A percentile compares a stretch with the other conserved stretches of the same genome.
Conservation (phyloP, 2,888 invertebrate species). For the Andrena fulva region DNA sequence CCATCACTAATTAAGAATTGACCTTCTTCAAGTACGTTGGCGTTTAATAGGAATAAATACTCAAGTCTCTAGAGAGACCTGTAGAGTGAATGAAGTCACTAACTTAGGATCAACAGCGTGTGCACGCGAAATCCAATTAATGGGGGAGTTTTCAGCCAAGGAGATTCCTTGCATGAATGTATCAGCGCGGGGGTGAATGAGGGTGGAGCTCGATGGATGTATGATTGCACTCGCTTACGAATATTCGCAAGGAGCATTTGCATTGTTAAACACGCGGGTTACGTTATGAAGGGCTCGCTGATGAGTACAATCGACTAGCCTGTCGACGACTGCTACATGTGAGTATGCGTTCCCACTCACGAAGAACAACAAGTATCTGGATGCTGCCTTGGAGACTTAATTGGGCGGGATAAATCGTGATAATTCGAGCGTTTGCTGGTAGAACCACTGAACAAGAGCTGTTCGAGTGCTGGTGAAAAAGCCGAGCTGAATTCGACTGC, state of each 20-base stretch:
- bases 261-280: slow-evolving; percentile 29
- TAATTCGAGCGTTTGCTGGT: neutral
- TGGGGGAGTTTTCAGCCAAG: slow-evolving; percentile 15
- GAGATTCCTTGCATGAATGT: neutral
- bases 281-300: slow-evolving; percentile 36
- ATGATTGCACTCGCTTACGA: slow-evolving; percentile 22
- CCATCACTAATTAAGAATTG: slow-evolving; percentile 9
- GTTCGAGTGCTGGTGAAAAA: neutral
- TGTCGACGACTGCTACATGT: slow-evolving; percentile 1
- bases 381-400: slow-evolving; percentile 16
- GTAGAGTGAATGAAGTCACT: slow-evolving; percentile 3
- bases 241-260: slow-evolving; percentile 28
- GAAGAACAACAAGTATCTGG: slow-evolving; percentile 4
- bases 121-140: slow-evolving; percentile 10
- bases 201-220: slow-evolving; percentile 9
- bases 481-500: neutral
- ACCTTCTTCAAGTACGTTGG: neutral
- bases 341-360: neutral
- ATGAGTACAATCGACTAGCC: slow-evolving; percentile 28
- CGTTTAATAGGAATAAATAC: slow-evolving; percentile 7
- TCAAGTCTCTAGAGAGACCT: neutral
- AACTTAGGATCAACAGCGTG: slow-evolving; percentile 26
- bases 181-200: neutral
- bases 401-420: neutral
- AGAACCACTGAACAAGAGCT: neutral